phyloP scores from a whole-genome alignment of 2,797 vertebrate species.

The Siniperca obscura region DNA sequence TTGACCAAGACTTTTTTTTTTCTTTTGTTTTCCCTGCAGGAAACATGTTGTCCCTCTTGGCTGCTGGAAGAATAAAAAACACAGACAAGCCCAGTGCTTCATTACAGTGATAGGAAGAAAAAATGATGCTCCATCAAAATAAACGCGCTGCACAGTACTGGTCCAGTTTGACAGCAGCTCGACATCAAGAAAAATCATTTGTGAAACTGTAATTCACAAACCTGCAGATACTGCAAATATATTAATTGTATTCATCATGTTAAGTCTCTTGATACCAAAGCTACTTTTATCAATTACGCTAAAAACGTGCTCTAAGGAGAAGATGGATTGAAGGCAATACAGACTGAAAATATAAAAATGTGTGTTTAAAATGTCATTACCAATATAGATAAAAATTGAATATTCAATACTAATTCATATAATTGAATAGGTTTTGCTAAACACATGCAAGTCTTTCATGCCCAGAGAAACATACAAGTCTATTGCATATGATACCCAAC shows the following conservation, averaged over 20 bases:
- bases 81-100: slow-evolving; percentile 53
- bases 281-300: background rate
- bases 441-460: background rate
- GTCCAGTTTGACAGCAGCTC: slow-evolving; percentile 46
- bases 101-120: slow-evolving; percentile 54
- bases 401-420: background rate
- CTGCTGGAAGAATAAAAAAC: slow-evolving; percentile 53
- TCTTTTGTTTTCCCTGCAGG: slow-evolving; percentile 51
- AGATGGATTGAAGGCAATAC: background rate
- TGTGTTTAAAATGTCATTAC: background rate
- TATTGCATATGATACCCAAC: background rate
- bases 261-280: slow-evolving; percentile 1
- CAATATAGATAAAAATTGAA: background rate
- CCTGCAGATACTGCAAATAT: slow-evolving; percentile 40
- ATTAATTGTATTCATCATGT: slow-evolving; percentile 25
- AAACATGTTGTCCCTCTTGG: slow-evolving; percentile 65
- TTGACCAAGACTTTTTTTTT: slow-evolving; percentile 32
- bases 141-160: slow-evolving; percentile 33
- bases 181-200: slow-evolving; percentile 39
- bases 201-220: slow-evolving; percentile 27
- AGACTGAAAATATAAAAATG: background rate
- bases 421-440: background rate
- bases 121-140: slow-evolving; percentile 61
- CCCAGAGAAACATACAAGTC: background rate
- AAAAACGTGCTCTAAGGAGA: background rate